Evolutionary conservation across 2,888 invertebrate species (phyloP).

Genomic region (Epinotia nisella): DNA sequence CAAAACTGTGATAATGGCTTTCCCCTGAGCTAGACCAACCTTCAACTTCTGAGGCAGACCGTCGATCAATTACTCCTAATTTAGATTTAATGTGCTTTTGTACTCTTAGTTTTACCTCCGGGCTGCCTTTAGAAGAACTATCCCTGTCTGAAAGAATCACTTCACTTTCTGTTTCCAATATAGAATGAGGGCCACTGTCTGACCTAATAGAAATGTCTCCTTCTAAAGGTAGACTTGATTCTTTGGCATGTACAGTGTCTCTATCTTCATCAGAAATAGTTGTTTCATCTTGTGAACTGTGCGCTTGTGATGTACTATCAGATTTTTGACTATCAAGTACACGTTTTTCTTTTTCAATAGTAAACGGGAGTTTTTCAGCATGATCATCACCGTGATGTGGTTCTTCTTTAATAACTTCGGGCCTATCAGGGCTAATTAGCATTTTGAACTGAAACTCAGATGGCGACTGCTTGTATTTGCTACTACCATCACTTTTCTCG

Average conservation of each 20-base stretch:
- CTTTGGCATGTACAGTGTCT: constrained; percentile 75
- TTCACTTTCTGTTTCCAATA: constrained; percentile 81
- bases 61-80: constrained; percentile 85
- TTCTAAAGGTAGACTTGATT: constrained; percentile 75
- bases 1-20: constrained; percentile 95
- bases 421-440: constrained; percentile 81
- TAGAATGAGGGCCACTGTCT: constrained; percentile 82
- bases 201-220: constrained; percentile 75
- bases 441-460: constrained; percentile 90
- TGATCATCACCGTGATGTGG: constrained; percentile 79
- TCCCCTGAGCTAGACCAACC: constrained; percentile 94
- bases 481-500: constrained; percentile 86
- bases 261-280: constrained; percentile 85
- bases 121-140: constrained; percentile 77
- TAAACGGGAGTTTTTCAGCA: constrained; percentile 55
- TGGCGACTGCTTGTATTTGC: constrained; percentile 88
- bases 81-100: constrained; percentile 80
- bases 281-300: constrained; percentile 75
- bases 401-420: constrained; percentile 86
- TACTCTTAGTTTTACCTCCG: constrained; percentile 75
- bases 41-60: constrained; percentile 92
- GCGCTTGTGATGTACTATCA: constrained; percentile 72
- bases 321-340: constrained; percentile 70
- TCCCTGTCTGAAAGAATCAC: constrained; percentile 74
- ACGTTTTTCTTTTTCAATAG: constrained; percentile 61